phyloP scores from a whole-genome alignment of 2,888 invertebrate species.

The Ligdia adustata region DNA sequence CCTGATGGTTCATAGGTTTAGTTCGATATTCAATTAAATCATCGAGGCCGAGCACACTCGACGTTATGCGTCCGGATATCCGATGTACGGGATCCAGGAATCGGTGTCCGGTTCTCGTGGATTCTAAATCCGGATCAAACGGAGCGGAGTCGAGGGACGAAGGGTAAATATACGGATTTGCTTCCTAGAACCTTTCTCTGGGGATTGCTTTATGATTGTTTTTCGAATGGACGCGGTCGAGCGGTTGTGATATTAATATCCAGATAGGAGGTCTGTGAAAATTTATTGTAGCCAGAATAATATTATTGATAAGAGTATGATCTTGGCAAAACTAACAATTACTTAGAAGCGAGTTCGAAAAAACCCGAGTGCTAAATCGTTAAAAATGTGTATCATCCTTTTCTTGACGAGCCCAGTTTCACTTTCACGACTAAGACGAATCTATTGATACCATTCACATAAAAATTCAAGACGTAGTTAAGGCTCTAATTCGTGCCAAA shows the following conservation, averaged over 20 bases:
- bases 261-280: background rate
- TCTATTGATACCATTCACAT: too few species aligned
- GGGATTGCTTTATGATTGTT: background rate
- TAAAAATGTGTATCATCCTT: too few species aligned
- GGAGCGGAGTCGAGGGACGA: constrained; percentile 31
- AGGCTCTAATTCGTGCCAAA: too few species aligned
- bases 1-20: background rate
- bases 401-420: too few species aligned
- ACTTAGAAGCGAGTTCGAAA: too few species aligned
- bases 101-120: constrained; percentile 7
- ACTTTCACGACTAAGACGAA: too few species aligned
- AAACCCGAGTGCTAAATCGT: too few species aligned
- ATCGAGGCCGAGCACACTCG: background rate
- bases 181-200: background rate
- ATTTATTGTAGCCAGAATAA: background rate
- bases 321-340: too few species aligned
- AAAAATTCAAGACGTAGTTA: too few species aligned
- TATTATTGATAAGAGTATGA: background rate
- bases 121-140: constrained; percentile 43
- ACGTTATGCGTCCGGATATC: constrained; percentile 1
- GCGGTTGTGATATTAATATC: background rate
- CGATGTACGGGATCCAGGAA: background rate
- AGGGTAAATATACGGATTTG: constrained; percentile 4
- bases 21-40: background rate
- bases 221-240: background rate